phyloP scores from a whole-genome alignment of 2,113 vertebrate species.

The Pagrus major region DNA sequence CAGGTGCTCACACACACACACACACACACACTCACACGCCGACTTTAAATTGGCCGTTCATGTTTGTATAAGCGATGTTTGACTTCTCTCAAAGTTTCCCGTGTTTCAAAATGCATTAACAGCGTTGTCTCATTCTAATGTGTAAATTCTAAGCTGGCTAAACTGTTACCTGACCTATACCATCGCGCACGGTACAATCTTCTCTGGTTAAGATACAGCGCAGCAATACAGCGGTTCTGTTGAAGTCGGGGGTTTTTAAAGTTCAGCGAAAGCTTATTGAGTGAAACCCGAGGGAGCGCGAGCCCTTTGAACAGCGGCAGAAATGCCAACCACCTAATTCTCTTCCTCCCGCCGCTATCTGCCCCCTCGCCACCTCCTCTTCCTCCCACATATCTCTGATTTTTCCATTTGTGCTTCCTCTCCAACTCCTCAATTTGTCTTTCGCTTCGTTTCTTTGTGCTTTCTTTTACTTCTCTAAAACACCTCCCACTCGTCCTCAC shows the following conservation, averaged over 20 bases:
- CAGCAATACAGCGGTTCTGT: constrained; percentile 58
- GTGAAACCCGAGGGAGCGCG: constrained; percentile 69
- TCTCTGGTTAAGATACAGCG: constrained; percentile 39
- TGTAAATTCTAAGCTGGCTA: constrained; percentile 46
- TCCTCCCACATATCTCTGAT: constrained; percentile 12
- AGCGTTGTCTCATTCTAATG: constrained; percentile 33
- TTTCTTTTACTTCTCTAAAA: background rate
- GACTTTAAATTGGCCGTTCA: background rate
- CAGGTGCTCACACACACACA: constrained; percentile 83
- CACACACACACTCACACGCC: no score
- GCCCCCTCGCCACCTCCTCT: background rate
- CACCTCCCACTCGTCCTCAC: background rate
- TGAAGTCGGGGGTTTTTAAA: constrained; percentile 70
- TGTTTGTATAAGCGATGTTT: background rate
- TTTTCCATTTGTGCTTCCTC: background rate
- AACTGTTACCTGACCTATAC: constrained; percentile 50
- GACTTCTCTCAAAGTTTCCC: background rate
- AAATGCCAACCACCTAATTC: constrained; percentile 79
- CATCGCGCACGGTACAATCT: constrained; percentile 14
- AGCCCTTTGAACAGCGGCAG: constrained; percentile 71
- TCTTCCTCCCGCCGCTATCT: constrained; percentile 48
- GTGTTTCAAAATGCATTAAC: constrained; percentile 8
- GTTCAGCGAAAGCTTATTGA: constrained; percentile 77
- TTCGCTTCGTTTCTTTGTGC: no score
- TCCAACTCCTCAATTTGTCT: background rate